These are phyloP conservation scores for Cephus pulcher DNA, from an alignment of 2,888 invertebrate genomes.

Conservation along the genomic window DNA sequence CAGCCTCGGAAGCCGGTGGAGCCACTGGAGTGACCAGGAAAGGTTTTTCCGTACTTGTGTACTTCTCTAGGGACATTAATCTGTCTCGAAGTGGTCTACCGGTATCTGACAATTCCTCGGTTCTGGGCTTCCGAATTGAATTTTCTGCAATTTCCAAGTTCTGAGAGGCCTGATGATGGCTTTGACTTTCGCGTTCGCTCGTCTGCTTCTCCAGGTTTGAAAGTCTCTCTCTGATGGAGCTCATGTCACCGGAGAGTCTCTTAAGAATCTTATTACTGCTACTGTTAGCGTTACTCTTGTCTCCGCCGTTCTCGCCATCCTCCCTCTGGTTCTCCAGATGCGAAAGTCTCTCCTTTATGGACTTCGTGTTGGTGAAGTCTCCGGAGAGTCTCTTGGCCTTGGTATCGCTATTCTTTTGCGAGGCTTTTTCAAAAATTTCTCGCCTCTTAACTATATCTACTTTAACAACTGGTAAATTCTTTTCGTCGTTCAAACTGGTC, in stretches of 20 bases:
- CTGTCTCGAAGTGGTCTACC: conserved; percentile 54
- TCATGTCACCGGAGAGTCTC: conserved; percentile 73
- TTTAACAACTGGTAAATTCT: conserved; percentile 75
- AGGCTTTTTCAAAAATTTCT: conserved; percentile 83
- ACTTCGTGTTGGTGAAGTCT: conserved; percentile 75
- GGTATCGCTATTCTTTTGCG: conserved; percentile 51
- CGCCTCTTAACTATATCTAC: conserved; percentile 85
- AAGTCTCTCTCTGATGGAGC: conserved; percentile 74
- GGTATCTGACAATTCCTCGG: conserved; percentile 44
- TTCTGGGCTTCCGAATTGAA: conserved; percentile 34
- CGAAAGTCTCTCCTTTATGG: conserved; percentile 79
- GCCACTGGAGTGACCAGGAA: conserved; percentile 14
- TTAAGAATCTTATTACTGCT: conserved; percentile 44
- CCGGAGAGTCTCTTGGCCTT: conserved; percentile 68
- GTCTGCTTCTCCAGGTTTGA: conserved; percentile 72
- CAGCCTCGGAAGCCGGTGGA: neutral
- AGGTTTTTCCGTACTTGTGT: conserved; percentile 24
- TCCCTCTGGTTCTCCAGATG: conserved; percentile 76
- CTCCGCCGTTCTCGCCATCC: conserved; percentile 66
- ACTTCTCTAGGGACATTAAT: conserved; percentile 54
- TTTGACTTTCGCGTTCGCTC: conserved; percentile 50
- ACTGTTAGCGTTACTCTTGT: conserved; percentile 58
- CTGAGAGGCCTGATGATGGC: neutral
- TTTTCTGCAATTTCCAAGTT: conserved; percentile 13
- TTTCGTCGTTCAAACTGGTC: conserved; percentile 68